Evolutionary conservation across 2,797 vertebrate species (phyloP), one percentile per base, ranked within the genome.

Genomic region (Sarcophilus harrisii): DNA sequence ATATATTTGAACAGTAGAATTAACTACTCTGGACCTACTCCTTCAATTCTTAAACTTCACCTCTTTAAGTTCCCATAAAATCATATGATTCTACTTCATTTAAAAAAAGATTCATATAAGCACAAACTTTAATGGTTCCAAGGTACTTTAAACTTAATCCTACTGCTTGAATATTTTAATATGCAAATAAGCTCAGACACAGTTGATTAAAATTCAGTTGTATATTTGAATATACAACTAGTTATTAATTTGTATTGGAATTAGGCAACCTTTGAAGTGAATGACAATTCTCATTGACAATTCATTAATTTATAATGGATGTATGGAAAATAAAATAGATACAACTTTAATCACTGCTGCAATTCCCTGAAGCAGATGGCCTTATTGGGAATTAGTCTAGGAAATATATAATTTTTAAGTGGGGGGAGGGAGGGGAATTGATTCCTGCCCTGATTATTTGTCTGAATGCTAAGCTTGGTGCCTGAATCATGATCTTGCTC

Each of bases 131-230:
- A 57, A 45, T 59, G 91, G 91, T 93, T 97, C 49, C 58, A 81
- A 58, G 58, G 91, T 92, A 90, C 16, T n/a, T 93, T 95, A 52
- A 92, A 97, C 73, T 95, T 90, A 60, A 18, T 92, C 49, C 90
- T 66, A 66, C 14, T 55, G 58, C 73, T 96, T 92, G 2, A 60
- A 62, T 91, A 29, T 52, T 94, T 89, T 90, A 92, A 92, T 11
- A 81, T 81, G 21, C 38, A 45, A 81, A 81, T 62, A 49, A 54
- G 12, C 58, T 28, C 57, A 94, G 81, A 87, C 81, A 89, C 62
- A 92, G 94, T 94, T 93, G 54, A 94, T 95, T 93, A 89, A 90
- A 93, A 94, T 91, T 91, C 54, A 90, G 92, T 87, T 90, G 91
- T 94, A 73, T 57, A 91, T 92, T 32, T 30, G 90, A 94, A 87